Conservation (phyloP, 2,888 invertebrate genomes). For the Lamellibrachia columna region DNA sequence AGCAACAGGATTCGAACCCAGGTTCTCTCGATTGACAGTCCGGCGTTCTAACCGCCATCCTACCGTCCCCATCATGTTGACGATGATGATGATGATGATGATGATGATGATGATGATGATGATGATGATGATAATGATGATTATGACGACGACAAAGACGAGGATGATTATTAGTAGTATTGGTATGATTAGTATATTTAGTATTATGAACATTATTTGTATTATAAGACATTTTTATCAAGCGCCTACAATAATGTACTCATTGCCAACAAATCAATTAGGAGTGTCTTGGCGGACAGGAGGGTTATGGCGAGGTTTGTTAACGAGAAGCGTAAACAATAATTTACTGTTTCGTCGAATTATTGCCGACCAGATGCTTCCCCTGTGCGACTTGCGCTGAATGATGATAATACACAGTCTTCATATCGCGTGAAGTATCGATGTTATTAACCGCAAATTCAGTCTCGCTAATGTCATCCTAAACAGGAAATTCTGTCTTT, state of each 20-base stretch:
- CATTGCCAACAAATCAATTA: not conserved
- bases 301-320: not conserved
- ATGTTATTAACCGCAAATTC: not conserved
- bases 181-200: too few relatives aligned
- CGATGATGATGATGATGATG: not conserved
- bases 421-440: not conserved
- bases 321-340: not conserved
- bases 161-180: too few relatives aligned
- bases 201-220: too few relatives aligned
- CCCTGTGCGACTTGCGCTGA: not conserved
- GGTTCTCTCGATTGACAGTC: too few relatives aligned
- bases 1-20: too few relatives aligned
- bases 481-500: not conserved
- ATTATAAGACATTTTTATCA: not conserved
- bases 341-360: not conserved
- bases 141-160: not conserved
- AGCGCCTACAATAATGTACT: not conserved
- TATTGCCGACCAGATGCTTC: not conserved
- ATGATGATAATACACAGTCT: not conserved
- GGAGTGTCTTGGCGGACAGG: not conserved
- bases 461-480: not conserved
- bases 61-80: not conserved
- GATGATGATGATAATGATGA: not conserved
- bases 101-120: too few relatives aligned
- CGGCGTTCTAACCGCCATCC: too few relatives aligned